These are phyloP conservation scores for Amniataba percoides DNA, from an alignment of 2,797 vertebrate species.

Conservation along the genomic window DNA sequence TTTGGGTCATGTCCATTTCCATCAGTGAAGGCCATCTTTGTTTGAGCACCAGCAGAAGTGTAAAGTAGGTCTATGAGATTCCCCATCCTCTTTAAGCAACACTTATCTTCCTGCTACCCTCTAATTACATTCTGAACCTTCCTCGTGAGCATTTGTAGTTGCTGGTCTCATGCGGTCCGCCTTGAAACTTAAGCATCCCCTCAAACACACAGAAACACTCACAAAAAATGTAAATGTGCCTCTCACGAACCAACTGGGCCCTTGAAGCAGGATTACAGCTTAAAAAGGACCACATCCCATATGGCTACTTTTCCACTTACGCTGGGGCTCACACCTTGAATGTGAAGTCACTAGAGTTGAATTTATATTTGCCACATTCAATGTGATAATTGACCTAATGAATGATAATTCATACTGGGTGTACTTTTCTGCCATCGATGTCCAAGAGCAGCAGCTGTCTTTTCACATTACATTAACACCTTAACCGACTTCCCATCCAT, in stretches of 20 bases:
- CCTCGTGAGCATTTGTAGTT: conserved; percentile 26
- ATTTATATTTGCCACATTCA: conserved; percentile 44
- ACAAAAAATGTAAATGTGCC: conserved; percentile 42
- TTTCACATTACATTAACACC: conserved; percentile 72
- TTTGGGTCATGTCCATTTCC: conserved; percentile 16
- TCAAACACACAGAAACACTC: conserved; percentile 31
- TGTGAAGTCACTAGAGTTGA: conserved; percentile 54
- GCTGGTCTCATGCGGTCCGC: conserved; percentile 21
- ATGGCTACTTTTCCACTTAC: conserved; percentile 69
- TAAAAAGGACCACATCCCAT: conserved; percentile 46
- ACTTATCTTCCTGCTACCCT: conserved; percentile 37
- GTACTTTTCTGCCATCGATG: conserved; percentile 49
- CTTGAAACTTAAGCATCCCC: conserved; percentile 37
- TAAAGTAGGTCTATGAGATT: conserved; percentile 49
- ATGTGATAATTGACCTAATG: conserved; percentile 66
- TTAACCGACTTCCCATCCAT: conserved; percentile 61
- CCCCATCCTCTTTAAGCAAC: conserved; percentile 48
- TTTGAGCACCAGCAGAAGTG: conserved; percentile 74
- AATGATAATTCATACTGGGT: conserved; percentile 60
- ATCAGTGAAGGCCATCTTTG: conserved; percentile 24
- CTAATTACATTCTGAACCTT: conserved; percentile 48
- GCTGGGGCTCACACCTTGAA: conserved; percentile 69
- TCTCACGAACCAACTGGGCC: conserved; percentile 32
- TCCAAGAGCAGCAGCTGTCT: conserved; percentile 73
- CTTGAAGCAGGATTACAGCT: conserved; percentile 50